These are phyloP conservation scores for Campylomormyrus numenius DNA, from an alignment of 2,113 vertebrate genomes.

Conservation along the genomic window DNA sequence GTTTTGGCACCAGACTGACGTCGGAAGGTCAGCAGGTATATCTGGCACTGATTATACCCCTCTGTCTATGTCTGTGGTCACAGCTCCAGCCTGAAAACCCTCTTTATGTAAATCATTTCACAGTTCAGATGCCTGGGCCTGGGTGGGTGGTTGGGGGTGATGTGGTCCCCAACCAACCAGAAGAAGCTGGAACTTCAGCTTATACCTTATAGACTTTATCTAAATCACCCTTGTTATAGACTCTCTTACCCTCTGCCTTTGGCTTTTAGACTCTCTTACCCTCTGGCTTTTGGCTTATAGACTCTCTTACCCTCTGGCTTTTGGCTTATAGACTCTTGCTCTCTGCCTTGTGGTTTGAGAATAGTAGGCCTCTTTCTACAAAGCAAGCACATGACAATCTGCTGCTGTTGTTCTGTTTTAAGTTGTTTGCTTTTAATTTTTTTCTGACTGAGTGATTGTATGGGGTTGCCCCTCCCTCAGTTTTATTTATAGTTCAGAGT, in stretches of 20 bases:
- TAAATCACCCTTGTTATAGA: neutral
- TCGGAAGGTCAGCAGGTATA: neutral
- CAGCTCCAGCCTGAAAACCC: slow-evolving; percentile 22
- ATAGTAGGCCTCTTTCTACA: neutral
- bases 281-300: neutral
- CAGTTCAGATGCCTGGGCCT: slow-evolving; percentile 31
- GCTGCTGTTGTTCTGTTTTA: neutral
- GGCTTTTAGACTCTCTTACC: neutral
- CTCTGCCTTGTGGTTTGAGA: neutral
- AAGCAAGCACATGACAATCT: neutral
- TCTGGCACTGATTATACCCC: slow-evolving; percentile 25
- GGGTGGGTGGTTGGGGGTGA: slow-evolving; percentile 11
- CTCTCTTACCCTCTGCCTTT: neutral
- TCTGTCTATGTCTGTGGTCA: slow-evolving; percentile 16
- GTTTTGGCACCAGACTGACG: neutral
- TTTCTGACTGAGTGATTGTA: neutral
- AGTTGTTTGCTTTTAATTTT: neutral
- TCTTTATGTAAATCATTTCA: slow-evolving; percentile 42
- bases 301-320: neutral
- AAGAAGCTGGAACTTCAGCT: neutral
- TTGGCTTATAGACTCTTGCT: neutral
- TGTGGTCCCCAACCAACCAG: neutral
- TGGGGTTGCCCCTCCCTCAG: neutral
- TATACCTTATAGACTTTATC: neutral
- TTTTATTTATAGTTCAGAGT: neutral